phyloP scores from a whole-genome alignment of 2,888 invertebrate genomes.

The Drosophila rubida region DNA sequence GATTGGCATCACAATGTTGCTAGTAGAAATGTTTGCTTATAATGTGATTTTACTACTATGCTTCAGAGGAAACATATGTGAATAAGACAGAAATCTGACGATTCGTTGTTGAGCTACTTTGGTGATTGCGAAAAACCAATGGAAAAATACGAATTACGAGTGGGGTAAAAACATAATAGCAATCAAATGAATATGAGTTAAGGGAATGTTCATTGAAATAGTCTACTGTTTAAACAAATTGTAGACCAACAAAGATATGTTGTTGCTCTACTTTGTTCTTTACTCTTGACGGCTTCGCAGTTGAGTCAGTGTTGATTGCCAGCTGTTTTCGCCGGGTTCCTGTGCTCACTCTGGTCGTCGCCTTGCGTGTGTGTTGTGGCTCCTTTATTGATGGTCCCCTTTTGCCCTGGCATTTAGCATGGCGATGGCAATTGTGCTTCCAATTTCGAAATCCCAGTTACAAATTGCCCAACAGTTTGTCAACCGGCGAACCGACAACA shows the following conservation, averaged over 20 bases:
- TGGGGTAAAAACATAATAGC: too few species aligned
- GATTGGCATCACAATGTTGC: too few species aligned
- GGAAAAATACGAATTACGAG: too few species aligned
- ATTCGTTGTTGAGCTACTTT: too few species aligned
- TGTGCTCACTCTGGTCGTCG: not conserved
- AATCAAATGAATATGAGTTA: too few species aligned
- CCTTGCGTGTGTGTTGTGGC: not conserved
- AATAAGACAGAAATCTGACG: too few species aligned
- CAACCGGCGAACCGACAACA: constrained; percentile 67
- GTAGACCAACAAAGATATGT: not conserved
- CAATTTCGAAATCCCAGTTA: constrained; percentile 47
- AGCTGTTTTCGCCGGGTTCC: constrained; percentile 1
- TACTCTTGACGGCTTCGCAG: not conserved
- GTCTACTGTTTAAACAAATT: not conserved
- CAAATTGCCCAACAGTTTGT: constrained; percentile 65
- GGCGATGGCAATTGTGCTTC: constrained; percentile 41
- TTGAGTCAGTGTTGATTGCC: not conserved
- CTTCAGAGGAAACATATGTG: too few species aligned
- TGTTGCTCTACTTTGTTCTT: not conserved
- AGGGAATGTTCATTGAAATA: too few species aligned
- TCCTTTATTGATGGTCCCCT: constrained; percentile 5
- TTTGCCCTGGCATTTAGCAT: constrained; percentile 18
- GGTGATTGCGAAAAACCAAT: too few species aligned
- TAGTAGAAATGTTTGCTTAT: too few species aligned
- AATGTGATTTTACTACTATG: too few species aligned